Base-by-base conservation (phyloP, 1,140 invertebrate species). In the Drosophila elegans region DNA sequence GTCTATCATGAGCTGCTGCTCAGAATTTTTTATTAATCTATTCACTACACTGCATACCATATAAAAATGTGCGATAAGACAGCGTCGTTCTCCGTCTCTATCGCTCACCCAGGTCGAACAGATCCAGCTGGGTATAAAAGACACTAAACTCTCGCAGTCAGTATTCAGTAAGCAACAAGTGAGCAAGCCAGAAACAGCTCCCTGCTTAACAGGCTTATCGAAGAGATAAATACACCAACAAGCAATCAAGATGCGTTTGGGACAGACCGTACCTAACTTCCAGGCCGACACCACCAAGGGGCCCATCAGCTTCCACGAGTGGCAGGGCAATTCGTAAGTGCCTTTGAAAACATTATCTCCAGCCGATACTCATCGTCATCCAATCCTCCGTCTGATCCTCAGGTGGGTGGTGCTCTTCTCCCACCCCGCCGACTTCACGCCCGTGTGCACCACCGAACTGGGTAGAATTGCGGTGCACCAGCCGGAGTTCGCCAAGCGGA, bases 391-490 rank as follows among this genome's bases (percentile, higher is more conserved):
- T 49, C 21, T 4, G 57, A 63, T 73, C 77, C 86, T 1, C 79
- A 98, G 97, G 52, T 98, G 97, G 97, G 95, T 95, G 1, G 95
- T 98, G 48, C 82, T 98, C 2, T 98, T 98, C 92, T 98, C 97
- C 1, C 98, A 99, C 93, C 98, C 98, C 2, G 95, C 96, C 16
- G 98, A 98, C 91, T 98, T 97, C 91, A 98, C 98, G 0, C 98
- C 98, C 12, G 98, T 99, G 0, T 98, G 98, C 91, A 98, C 98
- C 9, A 99, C 98, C 0, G 98, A 99, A 93, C 92, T 99, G 64
- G 97, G 96, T 6, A 93, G 95, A 45, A 95, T 97, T 52, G 96
- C 96, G 3, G 94, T 97, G 41, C 94, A 98, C 71, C 91, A 94
- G 10, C 94, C 95, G 0, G 94, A 97, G 85, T 98, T 98, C 88